A percentile compares a stretch with the other conserved stretches of the same genome.
Evolutionary conservation across 2,888 invertebrate genomes (phyloP).

Genomic region (Coelinius sp.): DNA sequence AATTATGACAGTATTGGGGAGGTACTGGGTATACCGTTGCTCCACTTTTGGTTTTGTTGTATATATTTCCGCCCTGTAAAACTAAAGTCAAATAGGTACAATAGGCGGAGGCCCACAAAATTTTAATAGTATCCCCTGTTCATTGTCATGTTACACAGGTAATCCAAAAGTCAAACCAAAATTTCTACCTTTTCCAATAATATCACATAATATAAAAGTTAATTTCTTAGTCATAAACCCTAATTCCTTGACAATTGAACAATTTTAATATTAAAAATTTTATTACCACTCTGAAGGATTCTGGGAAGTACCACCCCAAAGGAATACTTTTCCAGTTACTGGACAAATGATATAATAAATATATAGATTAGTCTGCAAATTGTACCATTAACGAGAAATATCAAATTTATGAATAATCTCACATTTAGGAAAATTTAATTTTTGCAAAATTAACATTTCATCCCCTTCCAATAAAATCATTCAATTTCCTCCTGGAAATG

Average conservation of each 20-base stretch:
- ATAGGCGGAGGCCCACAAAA: background rate
- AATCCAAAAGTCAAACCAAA: constrained; percentile 19
- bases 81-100: background rate
- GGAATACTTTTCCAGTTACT: background rate
- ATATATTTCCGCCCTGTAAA: constrained; percentile 23
- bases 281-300: background rate
- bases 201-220: constrained; percentile 11
- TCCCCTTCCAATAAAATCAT: no score
- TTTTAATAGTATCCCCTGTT: background rate
- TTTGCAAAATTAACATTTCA: no score
- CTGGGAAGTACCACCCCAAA: background rate
- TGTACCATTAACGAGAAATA: no score
- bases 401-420: no score
- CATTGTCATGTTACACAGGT: background rate
- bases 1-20: constrained; percentile 50
- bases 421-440: no score
- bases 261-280: background rate
- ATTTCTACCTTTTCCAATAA: background rate
- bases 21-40: constrained; percentile 53
- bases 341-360: background rate
- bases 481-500: background rate
- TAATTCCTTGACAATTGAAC: background rate
- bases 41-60: constrained; percentile 56
- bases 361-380: background rate
- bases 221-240: background rate